phyloP scores from a whole-genome alignment of 1,140 invertebrate species.

The Heliconius melpomene region DNA sequence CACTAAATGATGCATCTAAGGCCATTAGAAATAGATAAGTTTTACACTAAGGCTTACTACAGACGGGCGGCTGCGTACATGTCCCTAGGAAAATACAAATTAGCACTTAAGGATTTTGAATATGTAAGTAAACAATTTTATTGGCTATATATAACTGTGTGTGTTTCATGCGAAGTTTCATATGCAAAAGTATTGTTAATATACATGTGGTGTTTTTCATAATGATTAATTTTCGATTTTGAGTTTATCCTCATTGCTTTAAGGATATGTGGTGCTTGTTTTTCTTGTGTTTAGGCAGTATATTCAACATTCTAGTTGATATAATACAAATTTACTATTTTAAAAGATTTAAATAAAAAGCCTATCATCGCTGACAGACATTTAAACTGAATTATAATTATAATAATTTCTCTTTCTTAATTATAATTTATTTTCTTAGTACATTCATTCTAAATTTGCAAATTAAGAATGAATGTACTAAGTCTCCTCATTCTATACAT shows the following conservation, averaged over 20 bases:
- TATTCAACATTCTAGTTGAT: too few species aligned
- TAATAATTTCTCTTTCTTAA: too few species aligned
- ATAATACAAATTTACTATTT: too few species aligned
- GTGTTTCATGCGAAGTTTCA: background rate
- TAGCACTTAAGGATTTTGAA: constrained; percentile 98
- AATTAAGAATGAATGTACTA: too few species aligned
- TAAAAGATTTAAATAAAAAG: too few species aligned
- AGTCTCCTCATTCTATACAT: too few species aligned
- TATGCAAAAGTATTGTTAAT: background rate
- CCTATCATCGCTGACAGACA: too few species aligned
- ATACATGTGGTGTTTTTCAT: constrained; percentile 2
- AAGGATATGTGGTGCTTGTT: background rate
- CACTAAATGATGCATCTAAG: constrained; percentile 94
- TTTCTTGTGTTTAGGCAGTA: background rate
- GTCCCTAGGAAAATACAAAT: constrained; percentile 98
- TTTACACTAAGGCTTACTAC: constrained; percentile 97
- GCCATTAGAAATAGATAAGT: constrained; percentile 94
- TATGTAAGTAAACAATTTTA: constrained; percentile 85
- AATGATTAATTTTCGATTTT: background rate
- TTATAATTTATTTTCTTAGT: too few species aligned
- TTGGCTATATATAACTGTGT: background rate
- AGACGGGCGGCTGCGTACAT: constrained; percentile 97
- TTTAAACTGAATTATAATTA: too few species aligned
- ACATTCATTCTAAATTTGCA: too few species aligned
- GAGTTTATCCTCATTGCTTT: background rate